These are phyloP conservation scores for Bellardia pandia DNA, from an alignment of 2,888 invertebrate genomes.

Conservation along the genomic window DNA sequence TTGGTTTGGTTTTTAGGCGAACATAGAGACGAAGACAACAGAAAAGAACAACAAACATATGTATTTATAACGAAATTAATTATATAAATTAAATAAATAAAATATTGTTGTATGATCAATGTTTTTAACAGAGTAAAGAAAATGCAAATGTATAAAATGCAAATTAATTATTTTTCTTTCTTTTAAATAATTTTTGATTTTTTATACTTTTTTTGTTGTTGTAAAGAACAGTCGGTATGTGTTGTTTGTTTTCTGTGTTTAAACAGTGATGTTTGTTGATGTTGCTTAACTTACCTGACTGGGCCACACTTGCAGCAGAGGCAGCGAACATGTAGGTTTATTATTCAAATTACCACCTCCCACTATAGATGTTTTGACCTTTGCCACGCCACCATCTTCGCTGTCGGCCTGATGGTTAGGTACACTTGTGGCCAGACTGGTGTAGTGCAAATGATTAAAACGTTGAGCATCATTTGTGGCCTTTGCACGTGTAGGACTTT, in stretches of 20 bases:
- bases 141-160: conserved; percentile 27
- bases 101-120: conserved; percentile 41
- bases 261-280: conserved; percentile 13
- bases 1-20: conserved; percentile 11
- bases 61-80: conserved; percentile 63
- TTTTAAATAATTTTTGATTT: conserved; percentile 11
- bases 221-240: background rate
- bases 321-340: conserved; percentile 86
- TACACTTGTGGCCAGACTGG: conserved; percentile 79
- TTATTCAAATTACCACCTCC: conserved; percentile 74
- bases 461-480: conserved; percentile 82
- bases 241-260: conserved; percentile 1
- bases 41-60: conserved; percentile 65
- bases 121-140: conserved; percentile 24
- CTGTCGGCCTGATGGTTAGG: conserved; percentile 73
- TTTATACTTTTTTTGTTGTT: background rate
- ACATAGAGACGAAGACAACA: conserved; percentile 51
- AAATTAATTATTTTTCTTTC: conserved; percentile 22
- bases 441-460: conserved; percentile 82
- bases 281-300: conserved; percentile 84
- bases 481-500: conserved; percentile 85
- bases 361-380: conserved; percentile 40
- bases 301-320: conserved; percentile 88
- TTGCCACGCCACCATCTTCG: conserved; percentile 69
- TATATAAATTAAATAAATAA: conserved; percentile 59